Conservation (phyloP, 1,140 invertebrate species). For the Tetramorium parvispinum region DNA sequence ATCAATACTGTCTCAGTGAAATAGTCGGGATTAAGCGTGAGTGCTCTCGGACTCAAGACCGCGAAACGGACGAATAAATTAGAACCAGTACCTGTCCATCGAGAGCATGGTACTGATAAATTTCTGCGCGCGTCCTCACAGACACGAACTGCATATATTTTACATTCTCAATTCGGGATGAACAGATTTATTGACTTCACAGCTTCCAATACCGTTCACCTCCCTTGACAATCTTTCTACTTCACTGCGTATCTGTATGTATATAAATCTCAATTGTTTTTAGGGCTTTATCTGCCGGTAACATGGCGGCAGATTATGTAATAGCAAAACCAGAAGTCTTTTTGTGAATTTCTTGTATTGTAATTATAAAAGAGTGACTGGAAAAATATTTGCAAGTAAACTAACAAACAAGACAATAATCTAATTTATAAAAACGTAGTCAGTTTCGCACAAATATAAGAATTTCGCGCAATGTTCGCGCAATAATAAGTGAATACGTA, state of each 20-base stretch:
- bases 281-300: not conserved
- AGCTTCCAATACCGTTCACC: slow-evolving; percentile 62
- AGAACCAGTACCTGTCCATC: slow-evolving; percentile 76
- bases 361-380: not conserved
- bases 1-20: slow-evolving; percentile 39
- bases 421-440: slow-evolving; percentile 53
- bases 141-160: slow-evolving; percentile 80
- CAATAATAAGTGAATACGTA: slow-evolving; percentile 44
- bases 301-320: not conserved
- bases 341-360: not conserved
- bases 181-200: slow-evolving; percentile 78
- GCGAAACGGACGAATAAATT: slow-evolving; percentile 77
- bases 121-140: slow-evolving; percentile 72
- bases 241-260: slow-evolving; percentile 38
- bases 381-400: not conserved
- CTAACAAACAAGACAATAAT: slow-evolving; percentile 41
- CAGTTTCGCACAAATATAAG: slow-evolving; percentile 11
- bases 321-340: not conserved
- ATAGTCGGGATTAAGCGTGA: slow-evolving; percentile 70
- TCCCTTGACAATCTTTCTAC: slow-evolving; percentile 66
- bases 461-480: slow-evolving; percentile 49
- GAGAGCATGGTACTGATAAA: slow-evolving; percentile 78
- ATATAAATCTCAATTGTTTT: slow-evolving; percentile 33
- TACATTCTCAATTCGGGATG: slow-evolving; percentile 82
- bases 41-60: slow-evolving; percentile 66